Base-by-base conservation (phyloP, 2,113 vertebrate genomes). In the Gnathonemus longibarbis region DNA sequence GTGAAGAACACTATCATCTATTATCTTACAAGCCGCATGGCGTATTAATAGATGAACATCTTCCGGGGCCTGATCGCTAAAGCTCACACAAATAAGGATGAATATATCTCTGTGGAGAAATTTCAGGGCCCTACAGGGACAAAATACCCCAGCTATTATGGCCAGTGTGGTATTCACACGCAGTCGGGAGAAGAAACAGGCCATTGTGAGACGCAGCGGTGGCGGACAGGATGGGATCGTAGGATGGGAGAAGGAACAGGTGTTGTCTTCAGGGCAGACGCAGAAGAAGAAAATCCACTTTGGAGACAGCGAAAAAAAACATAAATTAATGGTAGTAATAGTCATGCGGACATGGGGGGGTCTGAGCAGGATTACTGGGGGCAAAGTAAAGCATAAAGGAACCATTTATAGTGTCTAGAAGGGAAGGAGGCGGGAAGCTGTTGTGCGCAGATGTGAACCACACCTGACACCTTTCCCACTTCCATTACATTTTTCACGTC, bases 1-100 rank as follows among this genome's bases (percentile, higher is more conserved):
- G 90, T 90, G 91, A 90, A 92, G 92, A 90, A 90, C 92, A 93
- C 92, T 91, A 91, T 91, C 92, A 93, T 94, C 91, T 91, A 90
- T 93, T 91, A 62, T 88, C 49, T 52, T 53, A 52, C 21, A 53
- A 48, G 21, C 42, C 46, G 8, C 46, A 48, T n/a, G 9, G 83
- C 42, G 42, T 85, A 85, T 85, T 48, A 85, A 85, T 80, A 80
- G 74, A 39, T 1, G 74, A 42, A 80, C 74, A 19, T 80, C 74
- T 80, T 80, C 74, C 74, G 35, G 74, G 74, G 62, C 19, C 15
- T 19, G 74, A 80, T 80, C 5, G 74, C 13, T 39, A 42, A 80
- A 80, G 31, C 74, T 80, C 74, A 80, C 74, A 80, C 74, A 80
- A 42, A 80, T 39, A 80, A 80, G 74, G 15, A 80, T 80, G 17